Evolutionary conservation across 1,140 invertebrate species (phyloP), one percentile per base, ranked within the genome.

Genomic region (Meteorus sp.): DNA sequence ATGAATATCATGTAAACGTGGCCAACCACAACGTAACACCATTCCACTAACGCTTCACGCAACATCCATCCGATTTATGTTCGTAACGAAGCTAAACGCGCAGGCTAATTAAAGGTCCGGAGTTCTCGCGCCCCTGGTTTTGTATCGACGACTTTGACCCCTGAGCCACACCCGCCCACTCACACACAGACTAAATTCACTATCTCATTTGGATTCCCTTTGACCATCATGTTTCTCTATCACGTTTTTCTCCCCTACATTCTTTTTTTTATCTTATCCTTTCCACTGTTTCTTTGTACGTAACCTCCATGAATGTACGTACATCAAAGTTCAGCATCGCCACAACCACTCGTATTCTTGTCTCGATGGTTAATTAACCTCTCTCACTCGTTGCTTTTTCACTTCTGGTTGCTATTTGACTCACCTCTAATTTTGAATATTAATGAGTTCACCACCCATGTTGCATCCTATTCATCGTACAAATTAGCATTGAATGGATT

Each of bases 51-150:
- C 52, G 13, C 23, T 20, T n/a, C n/a, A n/a, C 43, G 20, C 45
- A 39, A 17, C 45, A 22, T 44, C 55, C 31, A 19, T 23, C 31
- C 13, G 25, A 57, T 50, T 50, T 57, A 39, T 50, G 31, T 41
- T 25, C 33, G 45, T 51, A 51, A 58, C 47, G 47, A 58, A 58
- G 31, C 56, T 37, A 17, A 37, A 23, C 56, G 47, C 51, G 39
- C 56, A 23, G 47, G 44, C 56, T 58, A 58, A 58, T 58, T 58
- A 58, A 58, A 58, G 56, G 47, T 35, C 56, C 29, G 41, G 33
- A 51, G 35, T 58, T 58, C 56, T 50, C 56, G 56, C 56, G 15
- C 56, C 56, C 45, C 43, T 23, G 22, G 47, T 23, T 20, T 41
- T 45, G 13, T 58, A 58, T 58, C 47, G 56, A 58, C 47, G 35